Base-by-base conservation (phyloP, 2,888 invertebrate genomes). In the Anodontia alba region DNA sequence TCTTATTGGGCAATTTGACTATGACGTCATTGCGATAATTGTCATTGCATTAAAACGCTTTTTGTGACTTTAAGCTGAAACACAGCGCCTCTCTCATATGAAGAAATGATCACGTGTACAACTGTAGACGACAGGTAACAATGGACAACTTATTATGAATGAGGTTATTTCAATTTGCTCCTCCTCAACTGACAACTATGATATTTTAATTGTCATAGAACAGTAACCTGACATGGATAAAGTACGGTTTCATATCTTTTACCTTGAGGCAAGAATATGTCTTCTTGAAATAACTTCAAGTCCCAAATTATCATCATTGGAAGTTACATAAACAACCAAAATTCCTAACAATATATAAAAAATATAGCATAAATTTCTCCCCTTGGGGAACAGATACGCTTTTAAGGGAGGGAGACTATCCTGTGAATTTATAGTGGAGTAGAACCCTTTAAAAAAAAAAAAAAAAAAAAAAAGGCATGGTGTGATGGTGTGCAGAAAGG, bases 101-200 rank as follows among this genome's bases (percentile, higher is more conserved):
- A 38, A 38, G 12, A 38, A 12, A 15, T 33, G 33, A 29, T 62
- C 62, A 62, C 62, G 62, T 62, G 62, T 3, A 8, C 12, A 12
- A 10, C 1, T 17, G 12, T 10, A 62, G 62, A 33, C 62, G 33
- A 62, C 62, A 62, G 29, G 29, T 54, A 33, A 62, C 57, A 57
- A 57, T 20, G 29, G n/a, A 33, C 7, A 17, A 62, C 1, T 33
- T 62, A 33, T 62, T 62, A 62, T 62, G 33, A 62, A 62, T 33
- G 62, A 33, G 62, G 62, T 62, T 62, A 33, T 78, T 74, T 78
- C 74, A 78, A 74, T 78, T 70, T 78, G 57, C 78, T 46, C 23
- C 43, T 49, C 23, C 15, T 26, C 8, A 36, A n/a, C 7, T 73
- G 78, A 78, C 78, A 78, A 68, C 42, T 74, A 66, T 71, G 69